Evolutionary conservation across 2,113 vertebrate species (phyloP).

Genomic region (Macrotus californicus): DNA sequence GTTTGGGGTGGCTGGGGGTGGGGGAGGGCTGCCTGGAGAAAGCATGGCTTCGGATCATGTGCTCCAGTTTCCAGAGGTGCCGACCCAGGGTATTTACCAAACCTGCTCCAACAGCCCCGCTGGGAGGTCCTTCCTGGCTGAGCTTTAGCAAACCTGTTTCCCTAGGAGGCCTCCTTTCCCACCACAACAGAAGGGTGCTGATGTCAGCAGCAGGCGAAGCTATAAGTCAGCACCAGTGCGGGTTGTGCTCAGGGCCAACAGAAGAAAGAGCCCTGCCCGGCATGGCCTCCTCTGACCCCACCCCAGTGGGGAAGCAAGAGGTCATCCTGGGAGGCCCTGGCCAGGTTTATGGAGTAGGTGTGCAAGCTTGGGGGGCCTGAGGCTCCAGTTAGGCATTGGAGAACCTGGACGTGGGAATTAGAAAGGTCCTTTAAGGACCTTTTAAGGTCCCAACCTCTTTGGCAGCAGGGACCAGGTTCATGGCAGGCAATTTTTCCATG

Average conservation of each 20-base stretch:
- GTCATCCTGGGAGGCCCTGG: background rate
- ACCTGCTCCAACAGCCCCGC: background rate
- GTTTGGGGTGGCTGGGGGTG: background rate
- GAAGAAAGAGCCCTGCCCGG: background rate
- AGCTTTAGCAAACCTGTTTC: slow-evolving; percentile 26
- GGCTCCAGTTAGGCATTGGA: background rate
- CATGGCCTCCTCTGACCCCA: background rate
- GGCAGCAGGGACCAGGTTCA: too few species aligned
- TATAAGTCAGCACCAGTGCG: background rate
- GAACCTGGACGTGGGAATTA: background rate
- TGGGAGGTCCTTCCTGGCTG: slow-evolving; percentile 8
- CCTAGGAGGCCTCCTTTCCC: slow-evolving; percentile 19
- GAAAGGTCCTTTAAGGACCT: background rate
- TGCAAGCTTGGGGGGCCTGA: background rate
- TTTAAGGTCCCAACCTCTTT: too few species aligned
- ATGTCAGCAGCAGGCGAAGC: slow-evolving; percentile 37
- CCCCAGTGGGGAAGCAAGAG: background rate
- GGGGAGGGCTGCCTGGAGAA: background rate
- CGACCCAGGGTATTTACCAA: background rate
- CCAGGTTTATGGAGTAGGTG: background rate
- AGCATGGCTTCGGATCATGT: background rate
- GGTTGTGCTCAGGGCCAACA: background rate
- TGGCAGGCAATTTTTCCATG: too few species aligned
- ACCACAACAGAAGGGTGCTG: slow-evolving; percentile 41
- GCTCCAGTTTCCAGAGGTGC: background rate